These are phyloP conservation scores for Isoperla grammatica DNA, from an alignment of 2,888 invertebrate genomes.

Conservation along the genomic window DNA sequence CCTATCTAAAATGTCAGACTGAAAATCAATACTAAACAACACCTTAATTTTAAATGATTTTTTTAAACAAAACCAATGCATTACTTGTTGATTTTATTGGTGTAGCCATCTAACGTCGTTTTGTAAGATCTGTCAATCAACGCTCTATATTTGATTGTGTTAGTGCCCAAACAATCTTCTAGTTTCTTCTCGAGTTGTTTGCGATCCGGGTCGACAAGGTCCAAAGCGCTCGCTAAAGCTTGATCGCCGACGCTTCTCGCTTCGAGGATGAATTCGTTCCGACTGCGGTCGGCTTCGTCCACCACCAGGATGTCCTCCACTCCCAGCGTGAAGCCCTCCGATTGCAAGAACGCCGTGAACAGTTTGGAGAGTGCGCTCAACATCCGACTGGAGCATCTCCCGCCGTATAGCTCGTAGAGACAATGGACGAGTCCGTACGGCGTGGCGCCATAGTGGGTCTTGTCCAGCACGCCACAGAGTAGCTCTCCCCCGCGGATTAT, in stretches of 20 bases:
- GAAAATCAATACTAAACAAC: no score
- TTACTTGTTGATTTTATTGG: conserved; percentile 83
- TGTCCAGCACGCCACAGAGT: conserved; percentile 88
- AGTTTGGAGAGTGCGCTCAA: conserved; percentile 87
- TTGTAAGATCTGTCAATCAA: conserved; percentile 82
- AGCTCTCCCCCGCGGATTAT: conserved; percentile 84
- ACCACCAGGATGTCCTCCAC: conserved; percentile 89
- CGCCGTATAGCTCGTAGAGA: conserved; percentile 94
- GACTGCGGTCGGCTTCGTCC: conserved; percentile 62
- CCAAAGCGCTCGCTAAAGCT: conserved; percentile 65
- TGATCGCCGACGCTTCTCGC: conserved; percentile 57
- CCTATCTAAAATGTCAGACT: no score
- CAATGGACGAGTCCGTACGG: conserved; percentile 92
- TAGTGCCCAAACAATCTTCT: conserved; percentile 58
- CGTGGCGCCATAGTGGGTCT: conserved; percentile 94
- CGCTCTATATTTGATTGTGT: conserved; percentile 61
- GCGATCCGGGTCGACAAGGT: conserved; percentile 54
- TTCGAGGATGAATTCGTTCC: conserved; percentile 61
- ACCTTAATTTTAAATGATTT: no score
- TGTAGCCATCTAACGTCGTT: conserved; percentile 68
- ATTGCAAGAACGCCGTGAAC: conserved; percentile 85
- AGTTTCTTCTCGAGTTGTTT: conserved; percentile 59
- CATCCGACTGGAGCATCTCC: conserved; percentile 70
- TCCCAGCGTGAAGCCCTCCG: conserved; percentile 90
- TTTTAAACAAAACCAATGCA: no score